Evolutionary conservation across 37 sponge, comb jelly and placozoan species (phyloP), one percentile per base, ranked within the genome.

Genomic region (Spongia lamella): DNA sequence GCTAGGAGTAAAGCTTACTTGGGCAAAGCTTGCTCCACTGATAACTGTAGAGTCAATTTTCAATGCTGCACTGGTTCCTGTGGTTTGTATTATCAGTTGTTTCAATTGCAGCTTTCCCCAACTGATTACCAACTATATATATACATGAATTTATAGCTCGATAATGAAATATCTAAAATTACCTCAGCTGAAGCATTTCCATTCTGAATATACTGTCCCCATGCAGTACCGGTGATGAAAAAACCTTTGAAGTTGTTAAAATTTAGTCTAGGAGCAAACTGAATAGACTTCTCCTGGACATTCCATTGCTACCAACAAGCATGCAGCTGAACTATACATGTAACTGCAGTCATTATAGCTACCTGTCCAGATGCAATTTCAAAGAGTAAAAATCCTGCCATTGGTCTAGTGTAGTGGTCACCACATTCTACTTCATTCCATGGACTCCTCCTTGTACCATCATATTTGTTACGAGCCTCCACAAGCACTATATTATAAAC

Each of bases 371-470:
- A 70, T 20, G 72, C 72, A 47, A 29, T 53, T 49, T 47, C 72
- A 70, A 70, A 70, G 5, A 70, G 13, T 16, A 49, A 16, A 31
- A 70, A 70, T 30, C 55, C 72, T 26, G 55, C 54, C 72, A 70
- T 70, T 49, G 51, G 72, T 7, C 72, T 24, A 16, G 72, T 51
- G 56, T 70, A 70, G 54, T 70, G 72, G 36, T 70, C 72, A 51
- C 72, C 72, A 51, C 72, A 70, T 50, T 70, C 72, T 5, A 70
- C 31, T 50, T 70, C 72, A 53, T 70, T 70, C 72, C 72, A 70
- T 6, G 72, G 72, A 53, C 72, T 70, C 24, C 72, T 21, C 6
- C 72, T 47, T 5, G 72, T 70, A 7, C 72, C 72, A 34, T 70
- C 72, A 50, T 70, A 70, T 22, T 50, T 49, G 29, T 49, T 20